phyloP scores from a whole-genome alignment of 2,888 invertebrate genomes.

The Pheosia tremula region DNA sequence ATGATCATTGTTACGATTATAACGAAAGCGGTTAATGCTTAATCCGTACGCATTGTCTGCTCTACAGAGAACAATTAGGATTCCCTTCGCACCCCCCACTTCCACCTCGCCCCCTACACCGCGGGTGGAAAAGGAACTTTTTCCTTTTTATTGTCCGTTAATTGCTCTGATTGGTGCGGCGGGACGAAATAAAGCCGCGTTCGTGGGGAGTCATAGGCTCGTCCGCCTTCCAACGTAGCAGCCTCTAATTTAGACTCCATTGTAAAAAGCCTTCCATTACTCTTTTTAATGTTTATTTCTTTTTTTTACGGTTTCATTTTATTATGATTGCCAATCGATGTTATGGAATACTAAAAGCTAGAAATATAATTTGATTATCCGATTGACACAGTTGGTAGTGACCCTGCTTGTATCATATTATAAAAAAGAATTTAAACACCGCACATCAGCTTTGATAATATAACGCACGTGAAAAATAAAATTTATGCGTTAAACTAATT shows the following conservation, averaged over 20 bases:
- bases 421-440: no score
- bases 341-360: neutral
- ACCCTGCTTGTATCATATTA: no score
- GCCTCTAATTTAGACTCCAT: slow-evolving; percentile 63
- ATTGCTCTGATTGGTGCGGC: slow-evolving; percentile 77
- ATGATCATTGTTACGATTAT: slow-evolving; percentile 18
- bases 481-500: no score
- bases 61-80: slow-evolving; percentile 56
- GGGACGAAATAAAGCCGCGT: slow-evolving; percentile 68
- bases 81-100: slow-evolving; percentile 38
- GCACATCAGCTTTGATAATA: no score
- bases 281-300: slow-evolving; percentile 28
- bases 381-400: no score
- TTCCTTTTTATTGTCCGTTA: slow-evolving; percentile 69
- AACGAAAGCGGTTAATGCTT: slow-evolving; percentile 40
- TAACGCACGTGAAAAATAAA: no score
- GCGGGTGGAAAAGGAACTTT: slow-evolving; percentile 46
- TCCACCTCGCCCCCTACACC: slow-evolving; percentile 38
- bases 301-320: slow-evolving; percentile 27
- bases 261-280: slow-evolving; percentile 46
- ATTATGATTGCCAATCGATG: slow-evolving; percentile 20
- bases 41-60: slow-evolving; percentile 45
- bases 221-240: slow-evolving; percentile 53
- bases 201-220: slow-evolving; percentile 60
- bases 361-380: no score